Evolutionary conservation across 2,888 invertebrate genomes (phyloP).

Genomic region (Plagodis dolabraria): DNA sequence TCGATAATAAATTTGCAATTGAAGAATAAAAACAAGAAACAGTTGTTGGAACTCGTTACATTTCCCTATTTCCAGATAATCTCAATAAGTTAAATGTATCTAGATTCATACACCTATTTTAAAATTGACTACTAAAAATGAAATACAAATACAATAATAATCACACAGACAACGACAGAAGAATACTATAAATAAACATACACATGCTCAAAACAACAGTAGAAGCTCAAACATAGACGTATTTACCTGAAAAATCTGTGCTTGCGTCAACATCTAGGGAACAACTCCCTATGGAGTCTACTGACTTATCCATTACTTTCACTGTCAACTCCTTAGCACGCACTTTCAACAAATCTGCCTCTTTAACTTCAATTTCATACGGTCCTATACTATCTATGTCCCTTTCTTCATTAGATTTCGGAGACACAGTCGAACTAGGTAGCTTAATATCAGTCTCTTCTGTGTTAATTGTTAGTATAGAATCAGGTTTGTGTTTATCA

Average conservation of each 20-base stretch:
- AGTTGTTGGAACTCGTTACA: no score
- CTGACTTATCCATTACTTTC: conserved; percentile 89
- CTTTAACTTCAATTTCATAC: conserved; percentile 78
- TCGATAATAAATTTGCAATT: no score
- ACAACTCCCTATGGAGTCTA: conserved; percentile 94
- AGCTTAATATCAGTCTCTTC: conserved; percentile 77
- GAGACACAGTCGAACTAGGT: conserved; percentile 77
- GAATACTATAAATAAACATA: conserved; percentile 42
- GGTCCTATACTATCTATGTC: conserved; percentile 76
- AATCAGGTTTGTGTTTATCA: conserved; percentile 69
- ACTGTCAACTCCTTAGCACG: conserved; percentile 69
- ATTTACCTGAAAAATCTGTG: conserved; percentile 89
- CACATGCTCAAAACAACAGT: conserved; percentile 44
- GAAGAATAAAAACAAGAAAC: no score
- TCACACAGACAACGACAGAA: conserved; percentile 32
- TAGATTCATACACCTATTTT: conserved; percentile 1
- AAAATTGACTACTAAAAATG: conserved; percentile 16
- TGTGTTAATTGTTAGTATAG: conserved; percentile 73
- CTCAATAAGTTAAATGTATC: no score
- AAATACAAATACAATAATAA: conserved; percentile 24
- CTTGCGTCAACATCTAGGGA: conserved; percentile 93
- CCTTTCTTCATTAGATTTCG: conserved; percentile 62
- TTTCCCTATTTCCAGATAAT: no score
- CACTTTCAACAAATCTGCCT: conserved; percentile 69
- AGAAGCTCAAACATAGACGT: conserved; percentile 50